Base-by-base conservation (phyloP, 1,140 invertebrate genomes). In the Amyelois transitella region DNA sequence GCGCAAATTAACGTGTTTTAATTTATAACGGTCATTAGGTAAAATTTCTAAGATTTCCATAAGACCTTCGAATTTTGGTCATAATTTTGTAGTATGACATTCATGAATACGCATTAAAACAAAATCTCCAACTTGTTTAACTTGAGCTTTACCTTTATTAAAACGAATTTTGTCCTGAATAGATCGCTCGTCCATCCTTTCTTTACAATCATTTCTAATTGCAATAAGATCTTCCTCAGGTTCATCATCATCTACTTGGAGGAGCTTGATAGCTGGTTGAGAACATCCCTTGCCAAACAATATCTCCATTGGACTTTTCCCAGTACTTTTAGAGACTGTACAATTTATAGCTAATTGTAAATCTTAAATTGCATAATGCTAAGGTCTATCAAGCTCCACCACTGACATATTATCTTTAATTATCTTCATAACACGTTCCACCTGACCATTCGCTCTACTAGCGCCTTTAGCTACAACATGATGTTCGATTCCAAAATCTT, bases 401-500 rank as follows among this genome's bases (percentile, higher is more conserved):
- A 58, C 50, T 28, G 61, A 55, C 51, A 62, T 55, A 56, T 55
- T 58, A 48, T 75, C 60, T 58, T 57, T 62, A 6, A 72, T 66
- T n/a, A 67, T 56, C 55, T 58, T 50, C 63, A 70, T 72, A 12
- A 69, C 49, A 0, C 71, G 52, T 38, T 72, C 66, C 3, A 69
- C 66, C 43, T 74, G 72, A 7, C 69, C 69, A 21, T 74, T 72
- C 28, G 54, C 66, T 18, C 69, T 43, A 50, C 64, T 63, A n/a
- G 53, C 51, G 0, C 57, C 66, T 17, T 56, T 58, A 4, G 71
- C 64, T 7, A 64, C 51, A 12, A 55, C 44, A 18, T 58, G 58
- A 43, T 53, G 48, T 32, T 61, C 19, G 1, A 65, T 58, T n/a
- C 51, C 47, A n/a, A 18, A 61, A 19, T 22, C 2, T 6, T 58